phyloP scores from a whole-genome alignment of 2,113 vertebrate genomes.

The Gavia stellata region DNA sequence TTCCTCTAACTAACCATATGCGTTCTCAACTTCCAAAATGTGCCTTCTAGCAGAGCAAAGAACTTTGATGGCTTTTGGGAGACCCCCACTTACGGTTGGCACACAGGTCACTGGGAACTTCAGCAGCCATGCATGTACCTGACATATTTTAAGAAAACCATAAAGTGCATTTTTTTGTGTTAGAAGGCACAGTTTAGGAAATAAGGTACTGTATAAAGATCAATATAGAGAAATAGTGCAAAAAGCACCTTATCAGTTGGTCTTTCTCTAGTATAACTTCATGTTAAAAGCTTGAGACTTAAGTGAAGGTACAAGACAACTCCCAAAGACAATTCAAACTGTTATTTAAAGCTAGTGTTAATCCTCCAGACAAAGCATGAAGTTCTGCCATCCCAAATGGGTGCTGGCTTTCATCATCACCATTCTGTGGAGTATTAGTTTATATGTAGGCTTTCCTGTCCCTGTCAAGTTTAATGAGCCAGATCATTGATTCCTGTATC shows the following conservation, averaged over 20 bases:
- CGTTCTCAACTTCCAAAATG: not conserved
- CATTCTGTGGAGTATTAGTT: not conserved
- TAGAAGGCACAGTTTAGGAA: not conserved
- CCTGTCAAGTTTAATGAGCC: not conserved
- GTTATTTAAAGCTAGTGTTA: not conserved
- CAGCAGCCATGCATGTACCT: not conserved
- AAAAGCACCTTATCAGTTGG: not conserved
- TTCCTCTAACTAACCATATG: not conserved
- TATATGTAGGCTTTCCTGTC: not conserved
- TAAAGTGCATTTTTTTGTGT: not conserved
- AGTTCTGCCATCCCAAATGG: not conserved
- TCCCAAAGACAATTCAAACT: not conserved
- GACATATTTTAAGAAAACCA: not conserved
- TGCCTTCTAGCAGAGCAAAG: not conserved
- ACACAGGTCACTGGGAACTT: not conserved
- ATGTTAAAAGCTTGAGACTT: not conserved
- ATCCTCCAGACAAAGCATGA: not conserved
- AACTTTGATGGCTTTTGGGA: not conserved
- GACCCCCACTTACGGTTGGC: not conserved
- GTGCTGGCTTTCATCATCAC: not conserved
- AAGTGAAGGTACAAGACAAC: not conserved
- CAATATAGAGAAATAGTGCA: not conserved
- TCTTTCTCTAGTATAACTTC: not conserved
- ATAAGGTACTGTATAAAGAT: not conserved
- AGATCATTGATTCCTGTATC: not conserved